Evolutionary conservation across 2,113 vertebrate species (phyloP).

Genomic region (Psilopsiagon aymara): DNA sequence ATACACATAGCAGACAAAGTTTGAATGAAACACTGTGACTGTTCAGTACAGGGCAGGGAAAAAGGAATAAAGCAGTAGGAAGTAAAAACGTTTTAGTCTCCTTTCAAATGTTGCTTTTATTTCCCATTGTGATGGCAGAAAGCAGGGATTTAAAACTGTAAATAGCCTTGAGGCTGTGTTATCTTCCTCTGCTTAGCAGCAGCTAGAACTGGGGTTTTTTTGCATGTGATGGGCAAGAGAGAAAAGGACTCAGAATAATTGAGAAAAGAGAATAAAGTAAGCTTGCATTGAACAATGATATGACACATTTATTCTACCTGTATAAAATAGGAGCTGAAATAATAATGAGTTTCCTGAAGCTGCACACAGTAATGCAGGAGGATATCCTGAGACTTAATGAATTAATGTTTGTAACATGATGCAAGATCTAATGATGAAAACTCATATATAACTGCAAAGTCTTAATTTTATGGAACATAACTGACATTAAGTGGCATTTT

Average conservation of each 20-base stretch:
- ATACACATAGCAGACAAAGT: neutral
- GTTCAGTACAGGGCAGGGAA: neutral
- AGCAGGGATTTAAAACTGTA: constrained; percentile 61
- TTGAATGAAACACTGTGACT: neutral
- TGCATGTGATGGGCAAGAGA: constrained; percentile 15
- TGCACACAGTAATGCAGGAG: neutral
- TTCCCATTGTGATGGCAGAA: constrained; percentile 43
- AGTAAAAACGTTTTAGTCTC: constrained; percentile 30
- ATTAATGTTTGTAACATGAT: constrained; percentile 11
- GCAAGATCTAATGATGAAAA: constrained; percentile 17
- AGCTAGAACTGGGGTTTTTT: constrained; percentile 53
- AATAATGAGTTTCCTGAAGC: neutral
- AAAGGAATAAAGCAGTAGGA: constrained; percentile 6
- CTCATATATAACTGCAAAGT: constrained; percentile 1
- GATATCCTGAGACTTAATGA: constrained; percentile 46
- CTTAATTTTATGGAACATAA: constrained; percentile 23
- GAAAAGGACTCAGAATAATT: constrained; percentile 16
- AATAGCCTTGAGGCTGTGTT: constrained; percentile 66
- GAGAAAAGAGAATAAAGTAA: constrained; percentile 45
- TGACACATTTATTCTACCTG: neutral
- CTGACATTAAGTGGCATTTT: constrained; percentile 48
- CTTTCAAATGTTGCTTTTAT: constrained; percentile 52
- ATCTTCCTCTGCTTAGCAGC: constrained; percentile 55
- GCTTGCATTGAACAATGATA: constrained; percentile 8
- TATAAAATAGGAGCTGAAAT: constrained; percentile 20